phyloP scores from a whole-genome alignment of 2,888 invertebrate genomes.

The Mesorhabditis spiculigera region DNA sequence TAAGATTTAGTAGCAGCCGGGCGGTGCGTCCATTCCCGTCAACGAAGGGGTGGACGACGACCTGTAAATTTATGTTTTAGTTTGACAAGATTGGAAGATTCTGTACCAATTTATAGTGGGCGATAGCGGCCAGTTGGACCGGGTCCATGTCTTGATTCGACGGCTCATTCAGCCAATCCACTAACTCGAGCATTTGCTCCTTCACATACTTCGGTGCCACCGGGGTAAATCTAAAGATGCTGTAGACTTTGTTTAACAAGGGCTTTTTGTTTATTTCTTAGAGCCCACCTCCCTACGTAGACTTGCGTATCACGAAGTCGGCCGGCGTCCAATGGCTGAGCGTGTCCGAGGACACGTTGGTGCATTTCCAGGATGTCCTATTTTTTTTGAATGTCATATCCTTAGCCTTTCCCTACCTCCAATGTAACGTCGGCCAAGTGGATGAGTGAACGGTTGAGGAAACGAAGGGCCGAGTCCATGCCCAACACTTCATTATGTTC shows the following conservation, averaged over 20 bases:
- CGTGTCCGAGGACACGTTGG: conserved; percentile 84
- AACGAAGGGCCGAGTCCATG: conserved; percentile 89
- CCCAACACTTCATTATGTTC: conserved; percentile 82
- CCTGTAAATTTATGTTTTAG: conserved; percentile 19
- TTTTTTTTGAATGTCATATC: neutral
- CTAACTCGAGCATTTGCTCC: conserved; percentile 78
- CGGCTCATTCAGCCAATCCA: conserved; percentile 84
- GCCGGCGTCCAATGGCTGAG: conserved; percentile 87
- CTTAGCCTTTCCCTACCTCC: conserved; percentile 60
- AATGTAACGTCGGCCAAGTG: neutral
- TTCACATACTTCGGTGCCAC: conserved; percentile 80
- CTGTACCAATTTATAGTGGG: conserved; percentile 83
- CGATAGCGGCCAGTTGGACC: conserved; percentile 87
- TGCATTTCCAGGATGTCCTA: conserved; percentile 87
- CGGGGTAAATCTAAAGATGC: conserved; percentile 72
- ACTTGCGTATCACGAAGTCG: conserved; percentile 77
- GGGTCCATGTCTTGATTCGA: conserved; percentile 81
- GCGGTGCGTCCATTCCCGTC: conserved; percentile 96
- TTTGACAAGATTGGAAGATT: neutral
- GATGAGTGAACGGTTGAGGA: conserved; percentile 71
- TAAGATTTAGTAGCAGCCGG: conserved; percentile 87
- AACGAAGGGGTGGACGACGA: conserved; percentile 91
- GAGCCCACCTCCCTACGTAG: neutral
- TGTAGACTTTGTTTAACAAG: neutral
- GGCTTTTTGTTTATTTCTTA: neutral